Evolutionary conservation across 2,888 invertebrate genomes (phyloP).

Genomic region (Drosophila anomelani): DNA sequence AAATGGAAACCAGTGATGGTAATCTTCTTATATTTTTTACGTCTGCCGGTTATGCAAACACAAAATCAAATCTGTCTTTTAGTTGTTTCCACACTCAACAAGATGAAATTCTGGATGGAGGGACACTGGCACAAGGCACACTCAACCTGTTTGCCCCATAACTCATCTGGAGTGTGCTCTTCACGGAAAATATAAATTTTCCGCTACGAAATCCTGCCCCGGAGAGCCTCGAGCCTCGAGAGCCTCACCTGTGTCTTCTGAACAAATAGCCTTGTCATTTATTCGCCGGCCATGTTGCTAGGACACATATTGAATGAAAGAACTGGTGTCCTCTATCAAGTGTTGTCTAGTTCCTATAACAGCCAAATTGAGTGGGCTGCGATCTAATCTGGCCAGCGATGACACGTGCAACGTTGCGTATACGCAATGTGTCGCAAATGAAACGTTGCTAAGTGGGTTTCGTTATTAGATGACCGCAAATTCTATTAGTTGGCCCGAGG

Average conservation of each 20-base stretch:
- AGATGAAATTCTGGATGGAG: not conserved
- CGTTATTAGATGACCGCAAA: constrained; percentile 43
- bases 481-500: constrained; percentile 48
- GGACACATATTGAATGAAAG: constrained; percentile 66
- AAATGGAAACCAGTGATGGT: constrained; percentile 1
- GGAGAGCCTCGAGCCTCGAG: constrained; percentile 23
- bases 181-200: constrained; percentile 43
- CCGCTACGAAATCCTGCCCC: constrained; percentile 27
- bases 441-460: constrained; percentile 53
- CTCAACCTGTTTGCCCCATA: constrained; percentile 38
- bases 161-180: constrained; percentile 44
- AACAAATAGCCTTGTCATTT: constrained; percentile 69
- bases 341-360: constrained; percentile 61
- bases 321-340: constrained; percentile 34
- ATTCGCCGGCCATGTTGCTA: constrained; percentile 58
- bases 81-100: constrained; percentile 12
- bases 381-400: constrained; percentile 28
- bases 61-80: constrained; percentile 26
- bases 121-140: not conserved
- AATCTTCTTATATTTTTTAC: constrained; percentile 27
- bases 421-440: constrained; percentile 49
- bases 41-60: constrained; percentile 20
- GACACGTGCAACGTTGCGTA: constrained; percentile 39
- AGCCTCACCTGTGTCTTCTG: constrained; percentile 38
- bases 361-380: constrained; percentile 51